Conservation (phyloP, 2,888 invertebrate species). For the Phaedon cochleariae region DNA sequence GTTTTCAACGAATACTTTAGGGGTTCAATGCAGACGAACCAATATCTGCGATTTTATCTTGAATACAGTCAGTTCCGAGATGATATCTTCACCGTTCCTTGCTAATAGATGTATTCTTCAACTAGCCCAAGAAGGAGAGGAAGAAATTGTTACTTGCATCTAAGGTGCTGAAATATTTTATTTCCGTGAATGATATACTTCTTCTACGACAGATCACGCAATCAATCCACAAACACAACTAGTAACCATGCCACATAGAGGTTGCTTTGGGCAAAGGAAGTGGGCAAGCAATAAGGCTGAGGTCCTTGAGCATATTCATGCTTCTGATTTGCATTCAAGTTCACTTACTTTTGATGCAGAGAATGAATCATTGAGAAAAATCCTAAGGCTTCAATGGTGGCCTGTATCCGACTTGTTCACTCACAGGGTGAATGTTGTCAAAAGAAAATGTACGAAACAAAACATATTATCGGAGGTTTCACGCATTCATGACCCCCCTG, state of each 20-base stretch:
- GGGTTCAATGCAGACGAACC: too few relatives aligned
- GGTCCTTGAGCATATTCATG: too few relatives aligned
- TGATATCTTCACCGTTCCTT: neutral
- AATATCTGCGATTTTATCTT: neutral
- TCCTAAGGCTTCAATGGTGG: too few relatives aligned
- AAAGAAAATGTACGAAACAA: too few relatives aligned
- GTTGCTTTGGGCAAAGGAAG: neutral
- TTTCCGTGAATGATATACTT: neutral
- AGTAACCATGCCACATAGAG: neutral
- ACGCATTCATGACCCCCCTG: too few relatives aligned
- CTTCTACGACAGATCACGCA: neutral
- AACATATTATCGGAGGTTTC: too few relatives aligned
- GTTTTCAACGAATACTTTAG: too few relatives aligned
- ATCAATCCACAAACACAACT: neutral
- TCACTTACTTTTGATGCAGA: too few relatives aligned
- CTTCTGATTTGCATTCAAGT: too few relatives aligned
- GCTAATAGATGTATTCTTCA: neutral
- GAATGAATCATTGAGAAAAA: too few relatives aligned
- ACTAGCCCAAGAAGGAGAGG: neutral
- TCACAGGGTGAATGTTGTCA: too few relatives aligned
- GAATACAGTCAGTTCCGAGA: neutral
- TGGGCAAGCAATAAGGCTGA: neutral
- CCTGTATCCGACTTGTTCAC: too few relatives aligned
- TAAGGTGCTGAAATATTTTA: neutral
- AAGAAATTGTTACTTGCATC: neutral